Conservation (phyloP, 2,113 vertebrate species). For the Peromyscus californicus region DNA sequence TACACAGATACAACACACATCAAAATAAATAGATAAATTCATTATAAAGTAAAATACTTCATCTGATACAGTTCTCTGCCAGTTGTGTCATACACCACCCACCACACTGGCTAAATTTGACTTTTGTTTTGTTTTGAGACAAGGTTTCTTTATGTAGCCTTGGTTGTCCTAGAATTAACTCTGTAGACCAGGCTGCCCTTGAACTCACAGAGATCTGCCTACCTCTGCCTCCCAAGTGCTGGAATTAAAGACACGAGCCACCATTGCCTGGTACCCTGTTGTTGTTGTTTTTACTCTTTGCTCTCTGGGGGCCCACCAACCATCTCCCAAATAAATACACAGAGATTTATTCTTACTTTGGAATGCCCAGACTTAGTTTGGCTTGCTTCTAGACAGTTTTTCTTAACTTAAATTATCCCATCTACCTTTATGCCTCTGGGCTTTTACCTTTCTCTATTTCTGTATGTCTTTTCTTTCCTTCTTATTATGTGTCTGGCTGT, state of each 20-base stretch:
- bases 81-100: not conserved
- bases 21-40: not conserved
- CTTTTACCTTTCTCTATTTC: no score
- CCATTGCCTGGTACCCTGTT: not conserved
- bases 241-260: not conserved
- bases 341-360: no score
- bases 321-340: no score
- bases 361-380: no score
- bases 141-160: not conserved
- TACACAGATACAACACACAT: not conserved
- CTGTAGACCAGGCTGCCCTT: not conserved
- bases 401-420: no score
- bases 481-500: no score
- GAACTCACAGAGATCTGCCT: not conserved
- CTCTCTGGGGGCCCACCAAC: no score
- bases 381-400: no score
- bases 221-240: not conserved
- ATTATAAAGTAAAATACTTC: constrained; percentile 1
- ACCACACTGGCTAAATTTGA: not conserved
- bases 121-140: not conserved
- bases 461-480: no score
- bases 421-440: no score
- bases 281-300: no score
- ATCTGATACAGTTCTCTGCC: not conserved
- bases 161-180: not conserved